These are phyloP conservation scores for Oedothorax gibbosus DNA, from an alignment of 1,140 invertebrate genomes.

Conservation along the genomic window DNA sequence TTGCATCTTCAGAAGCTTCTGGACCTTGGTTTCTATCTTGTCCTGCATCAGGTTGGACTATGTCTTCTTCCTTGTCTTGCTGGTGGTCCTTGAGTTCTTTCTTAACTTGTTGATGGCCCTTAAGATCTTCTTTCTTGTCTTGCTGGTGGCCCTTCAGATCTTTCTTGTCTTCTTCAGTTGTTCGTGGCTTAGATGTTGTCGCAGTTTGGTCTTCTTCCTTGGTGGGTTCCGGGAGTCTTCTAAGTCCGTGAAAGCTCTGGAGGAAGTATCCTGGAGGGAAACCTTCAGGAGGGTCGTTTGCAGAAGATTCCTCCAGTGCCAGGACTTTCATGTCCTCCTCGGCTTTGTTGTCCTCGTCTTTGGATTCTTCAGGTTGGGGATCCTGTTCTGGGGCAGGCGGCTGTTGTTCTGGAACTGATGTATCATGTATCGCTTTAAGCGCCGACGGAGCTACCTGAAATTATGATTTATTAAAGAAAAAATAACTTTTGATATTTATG, in stretches of 20 bases:
- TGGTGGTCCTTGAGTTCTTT: not conserved
- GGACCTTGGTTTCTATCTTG: no score
- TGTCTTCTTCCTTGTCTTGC: not conserved
- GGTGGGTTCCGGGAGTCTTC: slow-evolving; percentile 51
- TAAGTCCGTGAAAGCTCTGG: slow-evolving; percentile 33
- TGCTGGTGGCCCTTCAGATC: slow-evolving; percentile 1
- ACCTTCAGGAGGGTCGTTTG: slow-evolving; percentile 44
- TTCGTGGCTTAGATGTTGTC: not conserved
- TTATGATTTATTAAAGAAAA: no score
- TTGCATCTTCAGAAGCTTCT: not conserved
- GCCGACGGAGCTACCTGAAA: no score
- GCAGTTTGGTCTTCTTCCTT: slow-evolving; percentile 24
- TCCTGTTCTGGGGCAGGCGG: no score
- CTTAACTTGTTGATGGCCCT: not conserved
- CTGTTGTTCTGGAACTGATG: not conserved
- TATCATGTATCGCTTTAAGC: no score
- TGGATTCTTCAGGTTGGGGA: not conserved
- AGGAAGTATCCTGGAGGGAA: slow-evolving; percentile 48
- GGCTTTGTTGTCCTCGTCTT: not conserved
- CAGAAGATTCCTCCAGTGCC: slow-evolving; percentile 9
- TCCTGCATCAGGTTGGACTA: not conserved
- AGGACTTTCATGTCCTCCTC: slow-evolving; percentile 35
- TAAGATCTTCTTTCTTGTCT: not conserved
- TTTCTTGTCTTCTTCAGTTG: slow-evolving; percentile 20
- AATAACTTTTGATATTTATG: no score